phyloP scores from a whole-genome alignment of 2,113 vertebrate species.

The Sminthopsis crassicaudata region DNA sequence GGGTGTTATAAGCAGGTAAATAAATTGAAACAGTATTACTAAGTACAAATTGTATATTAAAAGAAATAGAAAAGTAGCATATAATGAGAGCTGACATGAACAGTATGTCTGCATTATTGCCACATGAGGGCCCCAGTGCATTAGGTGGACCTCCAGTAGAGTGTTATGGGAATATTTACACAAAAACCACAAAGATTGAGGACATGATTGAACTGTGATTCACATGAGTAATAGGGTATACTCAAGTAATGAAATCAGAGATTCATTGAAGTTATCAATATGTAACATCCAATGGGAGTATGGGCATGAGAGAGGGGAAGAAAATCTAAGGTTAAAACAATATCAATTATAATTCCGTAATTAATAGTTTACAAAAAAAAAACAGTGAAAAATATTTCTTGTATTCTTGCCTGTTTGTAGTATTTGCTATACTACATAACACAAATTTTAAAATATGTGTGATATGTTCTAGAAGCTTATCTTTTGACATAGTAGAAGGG shows the following conservation, averaged over 20 bases:
- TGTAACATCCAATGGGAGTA: neutral
- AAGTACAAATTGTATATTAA: neutral
- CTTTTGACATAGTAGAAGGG: neutral
- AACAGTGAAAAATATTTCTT: neutral
- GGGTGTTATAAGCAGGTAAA: neutral
- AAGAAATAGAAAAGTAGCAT: too few relatives aligned
- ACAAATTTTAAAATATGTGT: neutral
- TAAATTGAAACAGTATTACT: neutral
- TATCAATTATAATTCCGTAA: neutral
- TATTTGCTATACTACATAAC: too few relatives aligned
- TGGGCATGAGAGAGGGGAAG: neutral
- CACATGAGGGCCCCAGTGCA: too few relatives aligned
- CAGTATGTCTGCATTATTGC: too few relatives aligned
- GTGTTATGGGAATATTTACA: too few relatives aligned
- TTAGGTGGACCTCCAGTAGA: too few relatives aligned
- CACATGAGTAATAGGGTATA: too few relatives aligned
- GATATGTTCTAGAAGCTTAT: neutral
- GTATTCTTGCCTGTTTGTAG: neutral
- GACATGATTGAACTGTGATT: too few relatives aligned
- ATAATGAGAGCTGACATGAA: too few relatives aligned
- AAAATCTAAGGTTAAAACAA: neutral
- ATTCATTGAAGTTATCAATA: neutral
- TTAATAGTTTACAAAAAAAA: neutral
- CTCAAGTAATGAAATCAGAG: too few relatives aligned
- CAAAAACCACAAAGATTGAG: too few relatives aligned